These are phyloP conservation scores for Cynoglossus semilaevis DNA, from an alignment of 2,113 vertebrate genomes.

Conservation along the genomic window DNA sequence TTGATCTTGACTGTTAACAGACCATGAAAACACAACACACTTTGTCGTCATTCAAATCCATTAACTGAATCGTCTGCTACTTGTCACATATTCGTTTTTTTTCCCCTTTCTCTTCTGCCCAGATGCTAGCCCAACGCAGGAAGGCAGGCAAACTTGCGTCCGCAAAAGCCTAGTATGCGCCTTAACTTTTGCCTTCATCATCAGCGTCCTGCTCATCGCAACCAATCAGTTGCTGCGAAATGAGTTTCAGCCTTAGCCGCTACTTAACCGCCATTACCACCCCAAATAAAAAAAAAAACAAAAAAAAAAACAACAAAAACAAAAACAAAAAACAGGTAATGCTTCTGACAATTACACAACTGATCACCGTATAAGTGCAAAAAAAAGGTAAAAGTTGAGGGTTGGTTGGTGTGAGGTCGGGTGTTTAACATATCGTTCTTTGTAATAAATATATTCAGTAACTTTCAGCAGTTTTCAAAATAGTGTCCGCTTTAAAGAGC, in stretches of 20 bases:
- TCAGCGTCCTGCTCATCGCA: slow-evolving; percentile 97
- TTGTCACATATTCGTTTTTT: too few species aligned
- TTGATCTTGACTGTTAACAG: too few species aligned
- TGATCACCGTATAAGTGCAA: slow-evolving; percentile 15
- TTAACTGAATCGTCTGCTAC: too few species aligned
- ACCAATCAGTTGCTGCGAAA: slow-evolving; percentile 97
- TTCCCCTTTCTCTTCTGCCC: not conserved
- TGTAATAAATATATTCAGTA: slow-evolving; percentile 46
- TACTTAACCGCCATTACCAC: too few species aligned
- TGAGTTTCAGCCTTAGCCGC: too few species aligned
- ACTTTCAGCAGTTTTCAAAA: slow-evolving; percentile 55
- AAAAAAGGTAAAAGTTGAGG: not conserved
- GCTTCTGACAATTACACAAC: slow-evolving; percentile 40
- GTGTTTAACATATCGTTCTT: slow-evolving; percentile 59
- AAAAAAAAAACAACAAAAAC: too few species aligned
- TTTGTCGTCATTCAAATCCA: too few species aligned
- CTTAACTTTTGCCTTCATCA: slow-evolving; percentile 97
- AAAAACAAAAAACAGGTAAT: too few species aligned
- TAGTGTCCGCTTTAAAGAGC: slow-evolving; percentile 59
- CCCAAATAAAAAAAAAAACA: too few species aligned
- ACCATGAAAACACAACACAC: too few species aligned
- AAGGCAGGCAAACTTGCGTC: slow-evolving; percentile 97
- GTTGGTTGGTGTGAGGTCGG: slow-evolving; percentile 16
- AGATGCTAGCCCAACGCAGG: slow-evolving; percentile 92
- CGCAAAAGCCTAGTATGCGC: slow-evolving; percentile 96